phyloP scores from a whole-genome alignment of 2,888 invertebrate genomes.

The Molanna angustata region DNA sequence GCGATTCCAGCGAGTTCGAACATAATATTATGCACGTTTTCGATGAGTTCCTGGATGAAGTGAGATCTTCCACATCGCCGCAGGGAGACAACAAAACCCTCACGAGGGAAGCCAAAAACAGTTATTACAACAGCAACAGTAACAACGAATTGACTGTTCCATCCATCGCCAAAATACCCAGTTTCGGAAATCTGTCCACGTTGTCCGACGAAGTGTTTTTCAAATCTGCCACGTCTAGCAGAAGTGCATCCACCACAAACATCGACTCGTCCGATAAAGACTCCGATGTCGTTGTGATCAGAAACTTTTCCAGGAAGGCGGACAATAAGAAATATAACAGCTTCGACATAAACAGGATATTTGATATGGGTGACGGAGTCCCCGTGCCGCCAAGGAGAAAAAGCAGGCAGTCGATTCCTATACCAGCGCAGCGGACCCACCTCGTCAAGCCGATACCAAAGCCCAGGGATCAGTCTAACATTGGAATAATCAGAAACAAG shows the following conservation, averaged over 20 bases:
- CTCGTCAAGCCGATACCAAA: conserved; percentile 34
- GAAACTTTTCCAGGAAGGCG: conserved; percentile 8
- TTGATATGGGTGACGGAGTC: conserved; percentile 39
- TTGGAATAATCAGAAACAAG: too few relatives aligned
- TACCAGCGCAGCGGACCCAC: conserved; percentile 3
- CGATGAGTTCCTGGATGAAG: conserved; percentile 46
- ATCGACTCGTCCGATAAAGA: background rate
- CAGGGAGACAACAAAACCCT: conserved; percentile 1
- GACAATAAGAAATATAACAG: conserved; percentile 20
- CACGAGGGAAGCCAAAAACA: conserved; percentile 4
- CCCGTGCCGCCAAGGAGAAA: conserved; percentile 44
- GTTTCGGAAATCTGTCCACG: conserved; percentile 25
- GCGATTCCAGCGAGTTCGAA: conserved; percentile 33
- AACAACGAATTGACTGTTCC: conserved; percentile 27
- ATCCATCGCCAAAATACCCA: conserved; percentile 22
- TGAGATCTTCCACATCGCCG: conserved; percentile 16
- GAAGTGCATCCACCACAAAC: conserved; percentile 16
- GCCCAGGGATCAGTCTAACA: conserved; percentile 14
- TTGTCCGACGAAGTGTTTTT: conserved; percentile 31
- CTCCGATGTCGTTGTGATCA: conserved; percentile 10
- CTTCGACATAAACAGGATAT: conserved; percentile 36
- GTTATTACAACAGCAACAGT: background rate
- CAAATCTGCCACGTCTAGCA: conserved; percentile 19
- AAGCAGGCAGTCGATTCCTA: conserved; percentile 38
- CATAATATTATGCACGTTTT: conserved; percentile 51